Conservation (phyloP, 2,888 invertebrate genomes). For the Clivina fossor region DNA sequence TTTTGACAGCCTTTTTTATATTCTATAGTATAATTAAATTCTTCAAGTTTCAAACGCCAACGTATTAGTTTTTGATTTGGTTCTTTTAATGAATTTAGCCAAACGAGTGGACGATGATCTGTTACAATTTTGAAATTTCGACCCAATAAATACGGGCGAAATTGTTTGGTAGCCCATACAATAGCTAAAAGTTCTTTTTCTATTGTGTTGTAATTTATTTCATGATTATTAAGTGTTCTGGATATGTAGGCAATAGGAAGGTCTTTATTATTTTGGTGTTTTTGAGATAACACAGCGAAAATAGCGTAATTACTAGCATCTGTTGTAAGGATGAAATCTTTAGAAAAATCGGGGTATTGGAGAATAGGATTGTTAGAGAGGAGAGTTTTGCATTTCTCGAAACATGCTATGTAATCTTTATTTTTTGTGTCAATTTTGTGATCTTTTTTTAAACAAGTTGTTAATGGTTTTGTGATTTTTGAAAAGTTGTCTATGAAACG, state of each 20-base stretch:
- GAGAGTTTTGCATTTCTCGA: constrained; percentile 29
- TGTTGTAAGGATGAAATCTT: constrained; percentile 11
- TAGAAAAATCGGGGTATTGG: constrained; percentile 16
- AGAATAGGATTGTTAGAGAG: constrained; percentile 5
- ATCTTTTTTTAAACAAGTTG: constrained; percentile 37
- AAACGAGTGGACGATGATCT: constrained; percentile 33
- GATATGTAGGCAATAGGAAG: constrained; percentile 37
- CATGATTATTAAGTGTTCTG: constrained; percentile 30
- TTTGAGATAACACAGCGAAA: constrained; percentile 7
- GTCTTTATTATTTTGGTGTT: constrained; percentile 20
- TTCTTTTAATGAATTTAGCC: constrained; percentile 23
- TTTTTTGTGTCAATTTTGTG: constrained; percentile 28
- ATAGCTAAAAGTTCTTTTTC: constrained; percentile 37
- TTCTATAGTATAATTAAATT: constrained; percentile 40
- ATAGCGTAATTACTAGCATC: constrained; percentile 20
- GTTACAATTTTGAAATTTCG: constrained; percentile 33
- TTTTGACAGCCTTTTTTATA: constrained; percentile 24
- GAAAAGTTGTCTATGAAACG: constrained; percentile 45
- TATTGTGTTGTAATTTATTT: constrained; percentile 34
- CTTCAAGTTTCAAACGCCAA: constrained; percentile 45
- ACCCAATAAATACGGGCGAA: constrained; percentile 37
- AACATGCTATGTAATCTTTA: constrained; percentile 24
- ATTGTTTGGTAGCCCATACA: constrained; percentile 35
- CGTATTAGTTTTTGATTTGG: constrained; percentile 35
- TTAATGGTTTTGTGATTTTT: constrained; percentile 38